Base-by-base conservation (phyloP, 2,888 invertebrate species). In the Chrysolina americana region DNA sequence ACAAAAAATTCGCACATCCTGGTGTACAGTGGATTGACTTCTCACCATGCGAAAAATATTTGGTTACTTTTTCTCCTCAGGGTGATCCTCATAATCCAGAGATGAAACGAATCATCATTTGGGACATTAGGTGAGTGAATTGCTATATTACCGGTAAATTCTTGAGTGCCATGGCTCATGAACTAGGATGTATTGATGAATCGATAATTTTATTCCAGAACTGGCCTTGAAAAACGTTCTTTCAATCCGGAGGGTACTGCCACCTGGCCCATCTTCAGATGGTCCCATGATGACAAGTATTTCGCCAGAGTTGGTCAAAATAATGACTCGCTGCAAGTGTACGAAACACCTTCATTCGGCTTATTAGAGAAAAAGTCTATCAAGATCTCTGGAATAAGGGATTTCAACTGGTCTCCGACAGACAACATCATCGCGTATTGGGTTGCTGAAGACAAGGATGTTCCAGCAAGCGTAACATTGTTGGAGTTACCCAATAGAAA, bases 331-430 rank as follows among this genome's bases (percentile, higher is more conserved):
- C 92, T 99, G 44, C 96, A 96, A 79, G 95, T 99, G 15, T 99
- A 98, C 86, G 98, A 98, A 89, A 98, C 99, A 0, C 98, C 98
- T 0, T 96, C 97, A 19, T 99, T 99, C 88, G 96, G 95, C 76
- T 89, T 99, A 71, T 89, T 98, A 8, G 98, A 98, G 76, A 96
- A 98, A 88, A 98, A 98, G 86, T 96, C 97, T 78, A 94, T 99
- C 73, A 98, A 97, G 87, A 94, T 96, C 59, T 91, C 93, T 8
- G 96, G 96, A 53, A 96, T 97, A 82, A 90, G 96, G 80, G 98
- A 98, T 85, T 99, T 99, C 89, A 95, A 95, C 81, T 99, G 99
- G 99, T 99, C 98, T 0, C 99, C 99, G 0, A 95, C 98, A 0
- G 98, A 98, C 87, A 98, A 98, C 86, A 92, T 96, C 47, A 92